phyloP scores from a whole-genome alignment of 2,888 invertebrate genomes.

The Perizoma flavofasciatum region DNA sequence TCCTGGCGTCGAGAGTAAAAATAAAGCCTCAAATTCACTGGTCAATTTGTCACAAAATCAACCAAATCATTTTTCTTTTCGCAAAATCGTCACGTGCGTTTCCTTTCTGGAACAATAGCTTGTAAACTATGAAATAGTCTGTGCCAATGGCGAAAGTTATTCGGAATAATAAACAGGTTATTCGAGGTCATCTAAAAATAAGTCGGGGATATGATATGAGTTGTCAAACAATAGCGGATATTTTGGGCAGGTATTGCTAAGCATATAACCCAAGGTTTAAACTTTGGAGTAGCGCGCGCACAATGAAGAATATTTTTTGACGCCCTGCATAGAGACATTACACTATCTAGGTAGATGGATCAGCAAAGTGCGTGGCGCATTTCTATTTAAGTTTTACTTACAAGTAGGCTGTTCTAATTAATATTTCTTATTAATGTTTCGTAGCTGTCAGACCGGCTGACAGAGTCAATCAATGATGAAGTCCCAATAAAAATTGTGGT shows the following conservation, averaged over 20 bases:
- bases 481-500: too few relatives aligned
- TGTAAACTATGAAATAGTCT: too few relatives aligned
- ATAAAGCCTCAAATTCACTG: slow-evolving; percentile 17
- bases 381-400: too few relatives aligned
- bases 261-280: slow-evolving; percentile 20
- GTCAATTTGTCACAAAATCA: slow-evolving; percentile 16
- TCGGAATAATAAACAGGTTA: slow-evolving; percentile 50
- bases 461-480: too few relatives aligned
- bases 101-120: slow-evolving; percentile 45
- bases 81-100: slow-evolving; percentile 47
- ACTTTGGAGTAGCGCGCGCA: slow-evolving; percentile 10
- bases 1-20: too few relatives aligned
- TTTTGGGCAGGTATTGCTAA: slow-evolving; percentile 36
- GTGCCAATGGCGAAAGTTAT: slow-evolving; percentile 46
- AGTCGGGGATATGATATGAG: slow-evolving; percentile 42
- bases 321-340: too few relatives aligned
- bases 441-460: too few relatives aligned
- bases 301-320: background rate
- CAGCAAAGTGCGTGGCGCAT: too few relatives aligned
- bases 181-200: slow-evolving; percentile 54
- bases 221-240: slow-evolving; percentile 42
- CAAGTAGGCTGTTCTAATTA: too few relatives aligned
- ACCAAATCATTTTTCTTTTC: slow-evolving; percentile 44
- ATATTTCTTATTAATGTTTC: too few relatives aligned
- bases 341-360: too few relatives aligned